A percentile compares a stretch with the other conserved stretches of the same genome.
Evolutionary conservation across 2,888 invertebrate genomes (phyloP).

Genomic region (Candidula unifasciata): DNA sequence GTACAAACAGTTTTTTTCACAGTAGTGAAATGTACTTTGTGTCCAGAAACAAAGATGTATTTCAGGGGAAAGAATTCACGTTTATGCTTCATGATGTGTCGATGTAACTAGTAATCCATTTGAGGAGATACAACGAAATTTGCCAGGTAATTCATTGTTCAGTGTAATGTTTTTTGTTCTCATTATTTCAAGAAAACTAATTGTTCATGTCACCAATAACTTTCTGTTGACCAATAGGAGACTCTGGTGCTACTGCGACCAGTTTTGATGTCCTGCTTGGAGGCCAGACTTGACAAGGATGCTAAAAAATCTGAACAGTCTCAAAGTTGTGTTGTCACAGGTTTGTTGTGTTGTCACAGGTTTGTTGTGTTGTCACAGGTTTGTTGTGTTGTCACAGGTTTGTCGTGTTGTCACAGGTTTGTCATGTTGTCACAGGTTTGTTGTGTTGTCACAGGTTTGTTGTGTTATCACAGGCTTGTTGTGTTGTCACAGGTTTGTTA

Average conservation of each 20-base stretch:
- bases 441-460: background rate
- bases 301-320: conserved; percentile 14
- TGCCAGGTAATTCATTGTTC: no score
- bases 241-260: conserved; percentile 21
- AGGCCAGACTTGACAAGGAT: background rate
- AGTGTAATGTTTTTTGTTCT: no score
- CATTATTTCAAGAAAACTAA: no score
- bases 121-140: no score
- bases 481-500: no score
- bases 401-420: background rate
- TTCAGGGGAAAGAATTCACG: no score
- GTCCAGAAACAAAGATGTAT: no score
- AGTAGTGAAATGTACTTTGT: no score
- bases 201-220: background rate
- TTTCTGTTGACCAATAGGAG: conserved; percentile 18
- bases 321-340: conserved; percentile 39
- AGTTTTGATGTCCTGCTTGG: conserved; percentile 4
- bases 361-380: background rate
- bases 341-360: background rate
- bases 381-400: background rate
- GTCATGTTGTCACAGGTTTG: background rate
- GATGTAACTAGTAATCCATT: no score
- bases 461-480: background rate
- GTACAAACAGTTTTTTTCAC: no score
- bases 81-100: no score